Conservation (phyloP, 2,888 invertebrate species). For the Philopedon plagiatum region DNA sequence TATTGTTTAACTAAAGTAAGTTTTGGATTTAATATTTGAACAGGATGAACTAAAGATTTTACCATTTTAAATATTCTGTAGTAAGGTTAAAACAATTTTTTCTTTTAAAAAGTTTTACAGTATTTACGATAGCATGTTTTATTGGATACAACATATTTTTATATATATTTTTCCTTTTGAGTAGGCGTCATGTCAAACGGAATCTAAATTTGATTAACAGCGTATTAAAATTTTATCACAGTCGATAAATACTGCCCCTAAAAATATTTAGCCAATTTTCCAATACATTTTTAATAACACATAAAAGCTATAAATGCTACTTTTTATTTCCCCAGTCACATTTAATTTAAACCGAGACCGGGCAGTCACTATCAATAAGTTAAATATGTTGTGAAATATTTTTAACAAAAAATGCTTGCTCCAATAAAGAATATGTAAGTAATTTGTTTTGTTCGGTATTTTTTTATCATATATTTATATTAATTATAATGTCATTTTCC, state of each 20-base stretch:
- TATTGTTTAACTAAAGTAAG: no score
- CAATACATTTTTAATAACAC: background rate
- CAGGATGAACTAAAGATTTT: no score
- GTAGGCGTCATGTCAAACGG: background rate
- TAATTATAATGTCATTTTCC: background rate
- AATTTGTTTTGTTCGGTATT: background rate
- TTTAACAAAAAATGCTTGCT: background rate
- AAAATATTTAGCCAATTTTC: background rate
- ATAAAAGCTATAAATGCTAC: background rate
- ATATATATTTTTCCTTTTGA: no score
- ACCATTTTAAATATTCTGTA: no score
- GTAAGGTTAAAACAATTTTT: no score
- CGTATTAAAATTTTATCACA: background rate
- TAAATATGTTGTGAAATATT: background rate
- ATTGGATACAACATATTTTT: no score
- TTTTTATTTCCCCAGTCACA: slow-evolving; percentile 11
- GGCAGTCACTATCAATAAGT: background rate
- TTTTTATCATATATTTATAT: background rate
- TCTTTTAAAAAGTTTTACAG: no score
- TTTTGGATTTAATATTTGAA: no score
- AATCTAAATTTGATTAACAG: background rate
- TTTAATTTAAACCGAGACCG: background rate
- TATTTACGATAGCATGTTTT: no score
- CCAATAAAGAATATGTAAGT: background rate
- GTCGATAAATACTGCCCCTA: background rate